phyloP scores from a whole-genome alignment of 2,888 invertebrate genomes.

The Cheilosia urbana region DNA sequence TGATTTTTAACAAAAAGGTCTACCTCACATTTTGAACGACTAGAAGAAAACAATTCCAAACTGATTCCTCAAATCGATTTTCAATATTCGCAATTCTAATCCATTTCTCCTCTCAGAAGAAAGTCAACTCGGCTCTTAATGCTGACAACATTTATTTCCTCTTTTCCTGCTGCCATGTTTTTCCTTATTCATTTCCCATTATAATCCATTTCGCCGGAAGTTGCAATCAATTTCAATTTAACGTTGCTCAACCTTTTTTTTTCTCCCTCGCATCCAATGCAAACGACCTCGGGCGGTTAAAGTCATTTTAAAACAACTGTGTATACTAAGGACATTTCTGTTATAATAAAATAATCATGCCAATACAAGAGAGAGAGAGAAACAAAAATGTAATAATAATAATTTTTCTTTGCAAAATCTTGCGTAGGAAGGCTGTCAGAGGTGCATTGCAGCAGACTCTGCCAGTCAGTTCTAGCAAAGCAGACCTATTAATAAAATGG shows the following conservation, averaged over 20 bases:
- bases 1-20: too few relatives aligned
- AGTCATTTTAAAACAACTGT: conserved; percentile 12
- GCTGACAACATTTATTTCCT: neutral
- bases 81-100: too few relatives aligned
- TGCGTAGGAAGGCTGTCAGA: conserved; percentile 14
- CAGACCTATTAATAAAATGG: conserved; percentile 16
- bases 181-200: neutral
- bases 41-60: too few relatives aligned
- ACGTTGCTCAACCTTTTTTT: neutral
- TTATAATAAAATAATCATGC: conserved; percentile 35
- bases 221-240: conserved; percentile 47
- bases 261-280: neutral
- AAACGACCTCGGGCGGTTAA: neutral
- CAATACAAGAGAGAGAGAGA: conserved; percentile 2
- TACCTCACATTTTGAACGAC: too few relatives aligned
- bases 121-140: neutral
- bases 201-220: neutral
- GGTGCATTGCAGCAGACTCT: conserved; percentile 9
- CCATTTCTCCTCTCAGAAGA: too few relatives aligned
- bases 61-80: too few relatives aligned
- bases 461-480: conserved; percentile 10
- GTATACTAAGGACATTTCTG: conserved; percentile 12
- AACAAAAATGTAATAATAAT: conserved; percentile 7
- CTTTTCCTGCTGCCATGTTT: neutral
- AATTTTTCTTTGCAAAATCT: conserved; percentile 15